Evolutionary conservation across 2,113 vertebrate species (phyloP).

Genomic region (Brachypodius melanocephalos): DNA sequence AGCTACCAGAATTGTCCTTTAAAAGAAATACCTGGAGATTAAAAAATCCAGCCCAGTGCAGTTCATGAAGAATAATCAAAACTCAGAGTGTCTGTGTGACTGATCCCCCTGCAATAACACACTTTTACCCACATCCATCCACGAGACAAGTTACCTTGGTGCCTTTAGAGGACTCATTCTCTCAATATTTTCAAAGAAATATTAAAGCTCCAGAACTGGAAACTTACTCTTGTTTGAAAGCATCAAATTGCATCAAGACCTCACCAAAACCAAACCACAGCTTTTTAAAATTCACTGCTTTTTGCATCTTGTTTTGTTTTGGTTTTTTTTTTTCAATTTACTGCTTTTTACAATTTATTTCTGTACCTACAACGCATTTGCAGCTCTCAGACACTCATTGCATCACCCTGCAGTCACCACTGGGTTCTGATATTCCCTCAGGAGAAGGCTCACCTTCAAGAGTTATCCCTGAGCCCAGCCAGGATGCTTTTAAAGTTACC

Average conservation of each 20-base stretch:
- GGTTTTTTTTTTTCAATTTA: too few relatives aligned
- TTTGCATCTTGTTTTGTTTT: too few relatives aligned
- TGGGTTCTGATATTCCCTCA: background rate
- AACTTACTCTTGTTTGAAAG: background rate
- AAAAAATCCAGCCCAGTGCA: background rate
- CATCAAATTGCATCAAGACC: background rate
- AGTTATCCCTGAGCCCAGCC: background rate
- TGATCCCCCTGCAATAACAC: background rate
- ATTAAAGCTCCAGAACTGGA: background rate
- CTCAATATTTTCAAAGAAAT: background rate
- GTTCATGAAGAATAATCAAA: background rate
- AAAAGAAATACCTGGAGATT: background rate
- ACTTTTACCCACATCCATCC: background rate
- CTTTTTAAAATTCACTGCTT: background rate
- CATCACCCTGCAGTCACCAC: background rate
- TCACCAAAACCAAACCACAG: background rate
- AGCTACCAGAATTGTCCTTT: background rate
- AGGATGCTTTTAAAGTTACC: background rate
- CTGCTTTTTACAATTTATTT: background rate
- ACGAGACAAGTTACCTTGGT: rapidly evolving
- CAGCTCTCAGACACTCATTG: background rate
- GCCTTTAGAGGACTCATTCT: background rate
- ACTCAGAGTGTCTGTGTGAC: background rate
- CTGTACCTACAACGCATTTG: rapidly evolving
- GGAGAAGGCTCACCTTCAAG: background rate